Base-by-base conservation (phyloP, 2,888 invertebrate genomes). In the Willowsia nigromaculata region DNA sequence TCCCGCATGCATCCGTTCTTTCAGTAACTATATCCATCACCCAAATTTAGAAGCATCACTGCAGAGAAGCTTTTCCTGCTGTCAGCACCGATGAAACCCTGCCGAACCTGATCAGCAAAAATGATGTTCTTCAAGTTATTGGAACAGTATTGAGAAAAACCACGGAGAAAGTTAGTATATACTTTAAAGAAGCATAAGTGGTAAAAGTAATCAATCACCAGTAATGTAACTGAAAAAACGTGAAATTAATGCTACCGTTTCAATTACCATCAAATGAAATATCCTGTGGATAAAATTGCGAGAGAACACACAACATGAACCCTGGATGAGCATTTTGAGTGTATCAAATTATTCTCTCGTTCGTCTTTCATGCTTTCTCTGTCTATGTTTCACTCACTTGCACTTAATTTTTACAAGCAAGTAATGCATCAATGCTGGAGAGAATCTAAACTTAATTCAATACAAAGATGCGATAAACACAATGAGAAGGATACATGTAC, bases 121-220 rank as follows among this genome's bases (percentile, higher is more conserved):
- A 30, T 50, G 30, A 78, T 30, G 43, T 74, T 74, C 22, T 43
- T 25, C 4, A n/a, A 68, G 18, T 40, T 68, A 68, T 68, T 68
- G 22, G 68, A 40, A 11, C 7, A 11, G 40, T 7, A 18, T 65
- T 43, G 18, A 68, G 13, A 62, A 59, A 27, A 1, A 37, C 11
- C 18, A 18, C n/a, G 6, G 65, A 68, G 18, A 68, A 68, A 22
- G 22, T n/a, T 62, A 25, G 15, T 27, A 1, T 27, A 13, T 25
- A 59, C 25, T 1, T 1, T 53, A 18, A 22, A 25, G n/a, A 37
- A 9, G 40, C 18, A 15, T 1, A 37, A 71, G 71, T 22, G 22
- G 74, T 47, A 47, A 27, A 47, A 47, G 74, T 47, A 47, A 74
- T 74, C 74, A 74, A 74, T 74, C 74, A 74, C 43, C 15, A 47